Evolutionary conservation across 2,113 vertebrate species (phyloP).

Genomic region (Numida meleagris): DNA sequence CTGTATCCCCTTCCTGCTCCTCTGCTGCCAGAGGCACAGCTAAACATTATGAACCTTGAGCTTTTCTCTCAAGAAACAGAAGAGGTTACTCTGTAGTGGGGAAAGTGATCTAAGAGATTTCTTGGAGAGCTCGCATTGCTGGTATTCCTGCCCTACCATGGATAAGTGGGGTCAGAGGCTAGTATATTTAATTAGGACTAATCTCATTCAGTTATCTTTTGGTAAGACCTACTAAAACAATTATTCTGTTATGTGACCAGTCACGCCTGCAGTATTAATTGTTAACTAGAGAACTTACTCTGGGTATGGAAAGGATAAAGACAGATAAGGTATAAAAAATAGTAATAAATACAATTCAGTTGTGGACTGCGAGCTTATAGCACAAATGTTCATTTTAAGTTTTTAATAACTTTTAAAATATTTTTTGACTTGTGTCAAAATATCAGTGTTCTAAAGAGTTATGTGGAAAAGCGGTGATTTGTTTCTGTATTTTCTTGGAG

Average conservation of each 20-base stretch:
- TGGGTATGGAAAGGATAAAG: neutral
- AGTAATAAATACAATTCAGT: neutral
- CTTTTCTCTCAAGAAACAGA: neutral
- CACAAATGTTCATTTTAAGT: neutral
- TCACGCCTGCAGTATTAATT: neutral
- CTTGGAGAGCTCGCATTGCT: neutral
- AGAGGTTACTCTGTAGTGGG: neutral
- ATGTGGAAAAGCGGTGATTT: neutral
- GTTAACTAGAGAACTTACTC: neutral
- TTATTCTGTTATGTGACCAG: neutral
- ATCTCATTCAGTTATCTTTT: neutral
- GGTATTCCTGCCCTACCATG: neutral
- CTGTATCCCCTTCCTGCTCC: neutral
- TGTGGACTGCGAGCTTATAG: neutral
- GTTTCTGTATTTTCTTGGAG: neutral
- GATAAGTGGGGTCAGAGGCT: neutral
- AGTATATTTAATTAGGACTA: neutral
- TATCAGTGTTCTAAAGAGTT: neutral
- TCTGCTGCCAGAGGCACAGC: neutral
- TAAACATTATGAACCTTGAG: neutral
- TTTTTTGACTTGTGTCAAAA: neutral
- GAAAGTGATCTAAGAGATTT: neutral
- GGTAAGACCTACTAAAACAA: neutral
- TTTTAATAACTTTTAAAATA: neutral
- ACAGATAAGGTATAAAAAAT: neutral